phyloP scores from a whole-genome alignment of 2,797 vertebrate species.

The Rhyacichthys aspro region DNA sequence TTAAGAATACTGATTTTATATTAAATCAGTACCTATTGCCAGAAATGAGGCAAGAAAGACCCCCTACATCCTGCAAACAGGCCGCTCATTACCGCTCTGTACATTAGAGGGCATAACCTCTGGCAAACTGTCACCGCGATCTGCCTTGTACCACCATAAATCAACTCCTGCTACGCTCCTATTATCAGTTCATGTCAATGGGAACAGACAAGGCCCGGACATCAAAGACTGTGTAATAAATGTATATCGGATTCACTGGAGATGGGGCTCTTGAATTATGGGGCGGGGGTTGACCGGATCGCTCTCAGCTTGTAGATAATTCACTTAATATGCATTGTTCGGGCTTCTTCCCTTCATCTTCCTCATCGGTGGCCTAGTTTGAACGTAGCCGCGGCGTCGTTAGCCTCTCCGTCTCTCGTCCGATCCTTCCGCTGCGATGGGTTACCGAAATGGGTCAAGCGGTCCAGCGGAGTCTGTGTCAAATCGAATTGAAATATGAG shows the following conservation, averaged over 20 bases:
- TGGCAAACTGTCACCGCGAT: conserved; percentile 64
- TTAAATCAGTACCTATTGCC: conserved; percentile 53
- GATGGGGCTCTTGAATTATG: conserved; percentile 27
- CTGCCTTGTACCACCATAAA: conserved; percentile 46
- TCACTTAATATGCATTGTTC: conserved; percentile 60
- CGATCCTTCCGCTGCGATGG: conserved; percentile 40
- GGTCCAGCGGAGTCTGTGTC: conserved; percentile 46
- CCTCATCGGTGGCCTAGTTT: conserved; percentile 49
- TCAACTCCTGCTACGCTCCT: background rate
- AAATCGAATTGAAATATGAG: conserved; percentile 53
- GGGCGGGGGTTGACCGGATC: conserved; percentile 22
- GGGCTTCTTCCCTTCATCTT: conserved; percentile 40
- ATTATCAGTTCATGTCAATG: conserved; percentile 60
- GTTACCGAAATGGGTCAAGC: conserved; percentile 63
- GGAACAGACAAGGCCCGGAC: conserved; percentile 59
- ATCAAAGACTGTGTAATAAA: conserved; percentile 39
- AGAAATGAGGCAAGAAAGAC: conserved; percentile 31
- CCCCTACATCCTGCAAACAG: conserved; percentile 35
- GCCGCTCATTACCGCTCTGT: conserved; percentile 59
- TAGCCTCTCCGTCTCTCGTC: conserved; percentile 37
- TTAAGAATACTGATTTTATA: conserved; percentile 46
- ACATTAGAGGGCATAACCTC: conserved; percentile 60
- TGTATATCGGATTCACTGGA: conserved; percentile 37
- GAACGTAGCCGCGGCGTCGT: conserved; percentile 36
- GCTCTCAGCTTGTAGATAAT: conserved; percentile 61